A percentile compares a stretch with the other conserved stretches of the same genome.
Evolutionary conservation across 2,113 vertebrate species (phyloP).

Genomic region (Oryzias curvinotus): DNA sequence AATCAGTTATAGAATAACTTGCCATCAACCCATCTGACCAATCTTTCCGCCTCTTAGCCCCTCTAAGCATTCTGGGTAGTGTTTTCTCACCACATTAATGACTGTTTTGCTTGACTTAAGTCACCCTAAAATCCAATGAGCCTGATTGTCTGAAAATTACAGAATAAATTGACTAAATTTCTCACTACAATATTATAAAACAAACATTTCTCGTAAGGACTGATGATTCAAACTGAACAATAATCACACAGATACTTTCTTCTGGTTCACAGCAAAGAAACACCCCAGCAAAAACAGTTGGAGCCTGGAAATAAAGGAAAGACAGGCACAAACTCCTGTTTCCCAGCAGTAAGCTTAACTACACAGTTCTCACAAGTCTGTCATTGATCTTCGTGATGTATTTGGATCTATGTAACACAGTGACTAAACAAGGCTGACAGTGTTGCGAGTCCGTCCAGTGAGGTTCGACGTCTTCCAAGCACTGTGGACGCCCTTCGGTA

Average conservation of each 20-base stretch:
- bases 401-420: constrained; percentile 22
- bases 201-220: constrained; percentile 1
- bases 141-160: no score
- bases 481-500: constrained; percentile 48
- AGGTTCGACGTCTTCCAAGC: constrained; percentile 38
- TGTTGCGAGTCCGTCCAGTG: constrained; percentile 23
- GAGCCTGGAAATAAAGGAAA: constrained; percentile 24
- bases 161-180: no score
- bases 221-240: neutral
- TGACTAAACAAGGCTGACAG: constrained; percentile 68
- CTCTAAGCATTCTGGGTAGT: no score
- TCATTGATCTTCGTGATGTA: constrained; percentile 35
- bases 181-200: no score
- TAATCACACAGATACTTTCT: constrained; percentile 2
- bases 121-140: no score
- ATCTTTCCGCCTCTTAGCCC: no score
- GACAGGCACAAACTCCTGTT: constrained; percentile 10
- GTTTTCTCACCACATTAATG: no score
- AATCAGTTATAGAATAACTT: no score
- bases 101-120: no score
- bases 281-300: constrained; percentile 18
- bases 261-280: neutral
- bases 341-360: constrained; percentile 31
- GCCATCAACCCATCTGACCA: no score
- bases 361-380: constrained; percentile 37